Evolutionary conservation across 2,113 vertebrate genomes (phyloP).

Genomic region (Pristiophorus japonicus): DNA sequence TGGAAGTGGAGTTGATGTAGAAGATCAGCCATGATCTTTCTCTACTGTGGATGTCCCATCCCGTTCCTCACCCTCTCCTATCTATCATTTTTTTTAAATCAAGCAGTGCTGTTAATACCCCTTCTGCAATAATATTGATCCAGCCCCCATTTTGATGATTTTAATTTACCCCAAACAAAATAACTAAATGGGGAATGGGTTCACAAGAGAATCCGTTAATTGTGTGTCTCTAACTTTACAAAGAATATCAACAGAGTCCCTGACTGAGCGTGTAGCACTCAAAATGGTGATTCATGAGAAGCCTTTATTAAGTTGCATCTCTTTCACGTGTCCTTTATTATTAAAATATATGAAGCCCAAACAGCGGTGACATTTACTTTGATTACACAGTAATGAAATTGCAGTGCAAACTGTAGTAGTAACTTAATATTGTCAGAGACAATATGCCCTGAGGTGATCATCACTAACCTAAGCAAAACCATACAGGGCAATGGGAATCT

Average conservation of each 20-base stretch:
- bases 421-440: background rate
- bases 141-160: background rate
- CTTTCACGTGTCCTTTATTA: background rate
- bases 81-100: background rate
- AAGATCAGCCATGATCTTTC: too few relatives aligned
- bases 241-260: background rate
- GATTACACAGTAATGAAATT: conserved; percentile 22
- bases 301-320: background rate
- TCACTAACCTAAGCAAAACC: background rate
- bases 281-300: background rate
- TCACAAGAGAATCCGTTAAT: background rate
- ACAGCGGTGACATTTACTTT: background rate
- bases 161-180: background rate
- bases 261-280: background rate
- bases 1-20: too few relatives aligned
- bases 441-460: background rate
- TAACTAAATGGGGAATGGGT: background rate
- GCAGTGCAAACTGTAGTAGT: background rate
- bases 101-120: background rate
- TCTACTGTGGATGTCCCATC: background rate
- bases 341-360: background rate
- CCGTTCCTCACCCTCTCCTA: background rate
- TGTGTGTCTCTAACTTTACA: background rate
- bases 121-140: background rate
- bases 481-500: background rate